phyloP scores from a whole-genome alignment of 2,888 invertebrate genomes.

The Mantis religiosa region DNA sequence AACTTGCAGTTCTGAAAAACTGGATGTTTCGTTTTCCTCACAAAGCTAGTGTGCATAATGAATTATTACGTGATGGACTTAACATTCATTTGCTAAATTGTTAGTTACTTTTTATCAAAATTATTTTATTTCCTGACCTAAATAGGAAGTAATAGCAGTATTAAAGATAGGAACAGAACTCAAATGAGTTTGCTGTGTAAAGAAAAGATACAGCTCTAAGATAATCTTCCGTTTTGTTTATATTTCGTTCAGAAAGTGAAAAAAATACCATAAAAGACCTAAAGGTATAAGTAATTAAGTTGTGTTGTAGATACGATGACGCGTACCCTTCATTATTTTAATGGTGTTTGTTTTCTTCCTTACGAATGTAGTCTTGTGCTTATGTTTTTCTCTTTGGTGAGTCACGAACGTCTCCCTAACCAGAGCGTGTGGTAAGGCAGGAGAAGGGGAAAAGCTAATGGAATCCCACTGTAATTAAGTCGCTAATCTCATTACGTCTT shows the following conservation, averaged over 20 bases:
- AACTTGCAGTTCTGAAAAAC: too few relatives aligned
- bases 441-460: constrained; percentile 21
- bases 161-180: too few relatives aligned
- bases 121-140: too few relatives aligned
- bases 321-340: neutral
- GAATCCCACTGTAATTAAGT: constrained; percentile 28
- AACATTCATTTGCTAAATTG: too few relatives aligned
- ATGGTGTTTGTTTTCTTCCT: neutral
- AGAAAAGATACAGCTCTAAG: neutral
- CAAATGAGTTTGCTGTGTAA: neutral
- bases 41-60: too few relatives aligned
- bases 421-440: neutral
- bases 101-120: too few relatives aligned
- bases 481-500: constrained; percentile 26
- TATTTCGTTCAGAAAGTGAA: neutral
- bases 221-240: neutral
- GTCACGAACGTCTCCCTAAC: neutral
- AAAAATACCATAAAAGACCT: neutral
- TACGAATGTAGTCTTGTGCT: neutral
- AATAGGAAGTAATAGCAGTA: too few relatives aligned
- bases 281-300: neutral
- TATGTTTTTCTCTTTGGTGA: neutral
- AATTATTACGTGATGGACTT: too few relatives aligned
- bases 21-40: too few relatives aligned
- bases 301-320: neutral